Conservation (phyloP, 2,888 invertebrate genomes). For the Cepaea hortensis region DNA sequence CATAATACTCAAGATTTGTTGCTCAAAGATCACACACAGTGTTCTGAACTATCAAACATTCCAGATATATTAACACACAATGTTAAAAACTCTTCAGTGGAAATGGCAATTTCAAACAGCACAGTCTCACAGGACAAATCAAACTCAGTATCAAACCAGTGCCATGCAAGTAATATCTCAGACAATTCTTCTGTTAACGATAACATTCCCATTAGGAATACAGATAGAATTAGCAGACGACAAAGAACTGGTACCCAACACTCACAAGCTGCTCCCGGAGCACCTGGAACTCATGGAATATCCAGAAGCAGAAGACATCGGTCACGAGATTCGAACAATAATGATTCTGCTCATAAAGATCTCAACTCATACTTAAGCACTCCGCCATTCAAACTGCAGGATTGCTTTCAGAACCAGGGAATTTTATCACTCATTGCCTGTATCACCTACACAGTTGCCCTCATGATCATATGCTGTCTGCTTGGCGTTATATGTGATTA, state of each 20-base stretch:
- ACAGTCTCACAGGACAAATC: background rate
- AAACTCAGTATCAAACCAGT: background rate
- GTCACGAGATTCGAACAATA: slow-evolving; percentile 32
- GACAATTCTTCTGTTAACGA: background rate
- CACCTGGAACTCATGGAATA: background rate
- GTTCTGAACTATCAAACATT: background rate
- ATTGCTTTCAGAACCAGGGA: slow-evolving; percentile 42
- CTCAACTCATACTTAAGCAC: slow-evolving; percentile 2
- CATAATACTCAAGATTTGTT: background rate
- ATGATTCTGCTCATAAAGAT: background rate
- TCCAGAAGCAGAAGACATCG: slow-evolving; percentile 2
- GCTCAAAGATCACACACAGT: background rate
- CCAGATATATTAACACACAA: background rate
- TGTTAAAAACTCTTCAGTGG: background rate
- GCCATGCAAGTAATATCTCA: background rate
- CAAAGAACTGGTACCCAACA: background rate
- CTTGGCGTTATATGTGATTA: slow-evolving; percentile 3
- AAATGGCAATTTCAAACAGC: background rate
- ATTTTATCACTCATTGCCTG: slow-evolving; percentile 24
- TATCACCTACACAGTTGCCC: slow-evolving; percentile 25
- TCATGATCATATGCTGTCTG: slow-evolving; percentile 15
- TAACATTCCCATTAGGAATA: background rate
- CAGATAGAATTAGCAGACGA: background rate
- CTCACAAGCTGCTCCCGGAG: background rate
- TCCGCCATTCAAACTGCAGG: slow-evolving; percentile 25